These are phyloP conservation scores for Xiphorhynchus erythropygius DNA, from an alignment of 2,797 vertebrate species.

Conservation along the genomic window DNA sequence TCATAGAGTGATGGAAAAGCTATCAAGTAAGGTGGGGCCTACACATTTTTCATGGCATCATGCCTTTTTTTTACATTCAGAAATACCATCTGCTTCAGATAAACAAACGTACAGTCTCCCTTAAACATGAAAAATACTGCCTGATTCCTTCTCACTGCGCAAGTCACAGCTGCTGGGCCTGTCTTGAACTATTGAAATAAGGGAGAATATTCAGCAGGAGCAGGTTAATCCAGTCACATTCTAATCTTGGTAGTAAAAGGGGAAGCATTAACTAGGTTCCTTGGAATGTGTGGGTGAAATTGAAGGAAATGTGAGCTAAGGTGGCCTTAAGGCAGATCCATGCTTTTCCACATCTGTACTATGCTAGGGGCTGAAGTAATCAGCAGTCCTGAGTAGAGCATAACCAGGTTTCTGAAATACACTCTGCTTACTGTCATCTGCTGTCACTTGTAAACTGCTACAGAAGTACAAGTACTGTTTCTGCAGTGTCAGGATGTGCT, in stretches of 20 bases:
- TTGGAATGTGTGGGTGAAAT: neutral
- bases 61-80: slow-evolving; percentile 3
- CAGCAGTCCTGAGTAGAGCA: neutral
- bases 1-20: neutral
- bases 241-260: neutral
- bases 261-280: neutral
- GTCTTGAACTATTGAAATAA: neutral
- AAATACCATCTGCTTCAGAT: neutral
- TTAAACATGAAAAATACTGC: neutral
- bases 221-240: neutral
- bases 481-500: neutral
- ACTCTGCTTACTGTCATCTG: neutral
- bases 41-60: neutral
- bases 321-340: neutral
- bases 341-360: neutral
- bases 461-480: neutral
- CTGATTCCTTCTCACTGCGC: neutral
- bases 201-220: neutral
- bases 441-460: neutral
- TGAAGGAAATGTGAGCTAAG: neutral
- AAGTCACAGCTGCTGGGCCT: neutral
- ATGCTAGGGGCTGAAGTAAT: neutral
- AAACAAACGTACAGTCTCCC: neutral
- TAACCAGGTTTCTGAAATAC: neutral
- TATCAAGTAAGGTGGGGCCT: neutral